A percentile compares a stretch with the other conserved stretches of the same genome.
Conservation (phyloP, 2,888 invertebrate species). For the Mylabris sibirica region DNA sequence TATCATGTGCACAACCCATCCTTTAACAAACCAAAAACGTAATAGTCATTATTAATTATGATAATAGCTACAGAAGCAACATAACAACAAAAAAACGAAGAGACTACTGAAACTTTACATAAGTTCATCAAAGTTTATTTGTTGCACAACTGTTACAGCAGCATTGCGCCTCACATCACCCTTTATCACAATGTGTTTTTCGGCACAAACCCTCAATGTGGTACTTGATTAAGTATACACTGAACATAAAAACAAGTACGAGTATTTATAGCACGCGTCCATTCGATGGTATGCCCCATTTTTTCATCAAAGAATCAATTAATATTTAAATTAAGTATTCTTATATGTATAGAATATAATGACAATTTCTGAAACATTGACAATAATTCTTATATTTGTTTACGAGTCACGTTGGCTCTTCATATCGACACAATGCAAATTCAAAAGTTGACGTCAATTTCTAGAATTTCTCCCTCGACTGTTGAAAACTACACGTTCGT, state of each 20-base stretch:
- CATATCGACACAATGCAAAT: too few relatives aligned
- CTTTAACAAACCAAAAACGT: conserved; percentile 43
- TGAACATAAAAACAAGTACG: not conserved
- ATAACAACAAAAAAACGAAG: not conserved
- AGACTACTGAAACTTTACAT: not conserved
- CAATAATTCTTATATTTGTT: too few relatives aligned
- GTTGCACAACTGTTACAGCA: conserved; percentile 3
- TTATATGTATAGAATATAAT: too few relatives aligned
- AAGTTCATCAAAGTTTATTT: conserved; percentile 11
- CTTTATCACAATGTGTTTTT: not conserved
- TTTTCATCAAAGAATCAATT: too few relatives aligned
- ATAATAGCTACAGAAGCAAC: not conserved
- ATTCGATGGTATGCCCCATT: not conserved
- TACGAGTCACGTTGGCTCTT: too few relatives aligned
- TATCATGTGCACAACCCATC: conserved; percentile 62
- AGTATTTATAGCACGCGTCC: not conserved
- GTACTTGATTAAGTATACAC: not conserved
- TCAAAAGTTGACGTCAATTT: too few relatives aligned
- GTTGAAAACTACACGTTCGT: too few relatives aligned
- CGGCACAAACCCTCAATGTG: not conserved
- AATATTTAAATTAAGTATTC: too few relatives aligned
- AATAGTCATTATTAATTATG: not conserved
- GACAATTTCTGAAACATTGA: too few relatives aligned
- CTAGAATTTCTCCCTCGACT: not conserved
- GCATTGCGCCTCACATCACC: not conserved